Base-by-base conservation (phyloP, 2,888 invertebrate species). In the Malachius bipustulatus region DNA sequence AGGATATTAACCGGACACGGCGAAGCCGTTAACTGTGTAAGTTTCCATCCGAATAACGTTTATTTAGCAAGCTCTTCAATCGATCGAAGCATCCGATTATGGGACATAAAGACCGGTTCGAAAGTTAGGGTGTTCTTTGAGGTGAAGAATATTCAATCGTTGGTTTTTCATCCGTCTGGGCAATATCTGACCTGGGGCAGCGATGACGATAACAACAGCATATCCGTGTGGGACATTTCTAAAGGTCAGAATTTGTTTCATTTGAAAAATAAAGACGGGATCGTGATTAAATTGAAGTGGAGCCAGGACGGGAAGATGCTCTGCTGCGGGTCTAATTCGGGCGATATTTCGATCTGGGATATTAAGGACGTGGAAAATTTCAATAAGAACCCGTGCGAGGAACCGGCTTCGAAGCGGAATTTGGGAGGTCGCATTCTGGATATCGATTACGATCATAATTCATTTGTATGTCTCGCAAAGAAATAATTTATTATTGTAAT, bases 31-130 rank as follows among this genome's bases (percentile, higher is more conserved):
- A 87, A 89, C 57, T 75, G 80, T 55, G 71, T 87, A n/a, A 77
- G 79, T 51, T 91, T 94, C 65, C 94, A 94, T 65, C 89, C 91
- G 1, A 94, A 91, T 62, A 81, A 83, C 46, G 75, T 79, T 48
- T 93, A 94, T 59, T 56, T 93, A 46, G 90, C 88, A 24, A 85
- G 88, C 0, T 93, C 90, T 6, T 87, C 91, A 2, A 75, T 81
- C n/a, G 94, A 94, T 66, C 80, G 81, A 56, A 82, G 82, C 26
- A 77, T 91, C 31, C 73, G 91, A 16, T 64, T 94, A 50, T 94
- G 91, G 91, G 79, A 76, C 46, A 74, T 87, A 34, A 77, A 82
- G 41, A 83, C 84, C 54, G 89, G 84, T 8, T 78, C 78, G 46
- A 68, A 85, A 32, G 76, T 88, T 43, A 72, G 94, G 35, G 73